Percentiles rank a stretch among this genome's conserved stretches.
Evolutionary conservation across 2,113 vertebrate species (phyloP).

Genomic region (Riparia riparia): DNA sequence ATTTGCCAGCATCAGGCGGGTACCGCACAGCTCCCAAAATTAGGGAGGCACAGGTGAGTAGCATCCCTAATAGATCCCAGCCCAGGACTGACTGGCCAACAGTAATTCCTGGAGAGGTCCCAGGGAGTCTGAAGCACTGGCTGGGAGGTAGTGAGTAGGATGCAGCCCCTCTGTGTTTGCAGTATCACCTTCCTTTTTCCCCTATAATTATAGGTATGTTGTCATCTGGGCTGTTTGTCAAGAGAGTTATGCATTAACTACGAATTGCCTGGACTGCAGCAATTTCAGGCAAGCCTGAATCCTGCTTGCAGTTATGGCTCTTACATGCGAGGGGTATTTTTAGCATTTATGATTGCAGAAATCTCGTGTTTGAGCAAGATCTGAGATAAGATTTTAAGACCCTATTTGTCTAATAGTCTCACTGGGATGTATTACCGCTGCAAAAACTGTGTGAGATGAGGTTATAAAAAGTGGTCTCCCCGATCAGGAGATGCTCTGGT

Average conservation of each 20-base stretch:
- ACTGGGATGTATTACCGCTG: slow-evolving; percentile 14
- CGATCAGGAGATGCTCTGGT: neutral
- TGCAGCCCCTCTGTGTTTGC: neutral
- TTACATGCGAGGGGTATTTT: neutral
- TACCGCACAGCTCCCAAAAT: neutral
- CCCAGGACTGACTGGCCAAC: neutral
- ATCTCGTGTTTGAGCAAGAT: slow-evolving; percentile 36
- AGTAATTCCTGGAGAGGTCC: neutral
- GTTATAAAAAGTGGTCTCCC: slow-evolving; percentile 11
- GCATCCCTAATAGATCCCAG: neutral
- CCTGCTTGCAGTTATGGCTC: neutral
- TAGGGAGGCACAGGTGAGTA: neutral
- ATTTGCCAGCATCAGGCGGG: neutral
- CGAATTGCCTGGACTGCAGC: neutral
- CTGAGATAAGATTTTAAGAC: slow-evolving; percentile 51
- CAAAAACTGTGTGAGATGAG: neutral
- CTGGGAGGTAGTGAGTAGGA: neutral
- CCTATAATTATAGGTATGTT: slow-evolving; percentile 41
- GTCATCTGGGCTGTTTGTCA: slow-evolving; percentile 47
- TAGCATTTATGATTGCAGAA: slow-evolving; percentile 59
- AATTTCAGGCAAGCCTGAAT: neutral
- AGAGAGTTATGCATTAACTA: slow-evolving; percentile 5
- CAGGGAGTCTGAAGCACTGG: neutral
- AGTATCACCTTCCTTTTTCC: slow-evolving; percentile 16
- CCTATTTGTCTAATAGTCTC: slow-evolving; percentile 53